A percentile compares a stretch with the other conserved stretches of the same genome.
Evolutionary conservation across 2,113 vertebrate species (phyloP).

Genomic region (Rattus norvegicus): GRCr8 NC_086023.1:125682501-125683000

Average conservation of each 20-base stretch:
- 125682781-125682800: neutral
- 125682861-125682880: too few species aligned
- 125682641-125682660: slow-evolving; percentile 3
- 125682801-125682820: slow-evolving; percentile 11
- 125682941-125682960: too few species aligned
- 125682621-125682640: neutral
- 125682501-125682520: neutral
- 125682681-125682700: neutral
- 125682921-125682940: too few species aligned
- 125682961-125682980: too few species aligned
- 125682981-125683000: too few species aligned
- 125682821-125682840: slow-evolving; percentile 34
- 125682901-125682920: too few species aligned
- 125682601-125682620: neutral
- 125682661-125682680: slow-evolving; percentile 8
- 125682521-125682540: neutral
- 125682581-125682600: neutral
- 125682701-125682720: neutral
- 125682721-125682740: neutral
- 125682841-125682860: neutral
- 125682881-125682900: too few species aligned
- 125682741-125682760: neutral
- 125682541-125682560: neutral
- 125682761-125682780: neutral
- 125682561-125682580: neutral